Evolutionary conservation across 2,888 invertebrate species (phyloP).

Genomic region (Coecobrya sp.): DNA sequence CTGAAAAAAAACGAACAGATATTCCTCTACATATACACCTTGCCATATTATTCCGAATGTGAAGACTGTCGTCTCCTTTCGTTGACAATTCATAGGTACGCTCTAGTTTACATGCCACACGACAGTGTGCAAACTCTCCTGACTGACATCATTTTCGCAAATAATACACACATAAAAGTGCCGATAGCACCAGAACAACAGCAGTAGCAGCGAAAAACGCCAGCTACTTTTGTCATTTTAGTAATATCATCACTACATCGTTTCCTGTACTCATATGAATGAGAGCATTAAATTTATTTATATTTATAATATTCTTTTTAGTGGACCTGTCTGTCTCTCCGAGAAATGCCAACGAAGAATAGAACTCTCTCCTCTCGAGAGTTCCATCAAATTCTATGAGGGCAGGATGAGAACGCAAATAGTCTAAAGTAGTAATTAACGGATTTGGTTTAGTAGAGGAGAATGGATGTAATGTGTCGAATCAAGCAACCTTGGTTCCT

Average conservation of each 20-base stretch:
- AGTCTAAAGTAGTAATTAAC: slow-evolving; percentile 27
- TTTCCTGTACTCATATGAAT: slow-evolving; percentile 12
- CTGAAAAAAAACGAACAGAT: not conserved
- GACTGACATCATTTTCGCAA: slow-evolving; percentile 77
- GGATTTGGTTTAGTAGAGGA: slow-evolving; percentile 15
- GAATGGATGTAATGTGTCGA: slow-evolving; percentile 20
- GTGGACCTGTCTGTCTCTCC: slow-evolving; percentile 21
- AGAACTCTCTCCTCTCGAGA: not conserved
- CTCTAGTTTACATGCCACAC: not conserved
- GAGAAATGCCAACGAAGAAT: not conserved
- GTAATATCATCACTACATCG: not conserved
- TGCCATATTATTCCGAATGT: not conserved
- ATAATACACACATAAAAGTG: slow-evolving; percentile 60
- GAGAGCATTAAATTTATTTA: slow-evolving; percentile 20
- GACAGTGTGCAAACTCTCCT: slow-evolving; percentile 18
- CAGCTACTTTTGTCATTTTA: slow-evolving; percentile 20
- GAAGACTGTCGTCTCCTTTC: not conserved
- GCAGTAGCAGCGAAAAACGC: not conserved
- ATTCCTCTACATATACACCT: not conserved
- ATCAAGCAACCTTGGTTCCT: slow-evolving; percentile 49
- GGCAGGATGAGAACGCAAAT: not conserved
- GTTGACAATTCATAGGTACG: slow-evolving; percentile 3
- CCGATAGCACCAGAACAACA: slow-evolving; percentile 15
- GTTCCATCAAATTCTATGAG: not conserved
- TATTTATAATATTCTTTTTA: slow-evolving; percentile 14